phyloP scores from a whole-genome alignment of 2,113 vertebrate genomes.

The Corydoras maculifer region DNA sequence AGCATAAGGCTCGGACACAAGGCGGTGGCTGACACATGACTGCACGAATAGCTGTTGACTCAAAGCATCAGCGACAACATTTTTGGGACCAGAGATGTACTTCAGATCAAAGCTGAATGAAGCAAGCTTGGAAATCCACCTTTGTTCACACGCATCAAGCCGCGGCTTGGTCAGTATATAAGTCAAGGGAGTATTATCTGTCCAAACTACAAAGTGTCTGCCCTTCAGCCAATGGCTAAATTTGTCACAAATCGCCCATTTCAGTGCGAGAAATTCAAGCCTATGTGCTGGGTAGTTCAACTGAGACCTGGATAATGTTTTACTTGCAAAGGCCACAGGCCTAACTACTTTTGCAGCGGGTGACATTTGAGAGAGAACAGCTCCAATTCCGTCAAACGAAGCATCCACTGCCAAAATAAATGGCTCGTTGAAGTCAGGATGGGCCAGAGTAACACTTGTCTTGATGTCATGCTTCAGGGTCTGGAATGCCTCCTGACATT shows the following conservation, averaged over 20 bases:
- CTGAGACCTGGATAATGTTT: neutral
- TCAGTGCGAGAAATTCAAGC: conserved; percentile 17
- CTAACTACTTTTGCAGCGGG: neutral
- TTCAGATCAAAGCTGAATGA: neutral
- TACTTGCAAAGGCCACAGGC: neutral
- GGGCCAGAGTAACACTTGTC: neutral
- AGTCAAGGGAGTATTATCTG: conserved; percentile 11
- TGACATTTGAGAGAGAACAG: neutral
- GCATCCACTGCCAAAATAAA: neutral
- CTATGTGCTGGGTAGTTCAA: conserved; percentile 2
- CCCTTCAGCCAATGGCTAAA: conserved; percentile 32
- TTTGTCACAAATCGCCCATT: conserved; percentile 19
- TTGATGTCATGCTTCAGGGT: neutral
- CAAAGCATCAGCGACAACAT: neutral
- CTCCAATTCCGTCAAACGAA: conserved; percentile 3
- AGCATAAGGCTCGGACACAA: neutral
- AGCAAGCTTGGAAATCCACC: conserved; percentile 3
- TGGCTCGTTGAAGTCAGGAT: neutral
- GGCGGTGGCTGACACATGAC: neutral
- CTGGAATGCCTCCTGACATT: neutral
- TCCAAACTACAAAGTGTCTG: neutral
- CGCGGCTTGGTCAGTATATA: conserved; percentile 35
- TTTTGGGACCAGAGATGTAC: conserved; percentile 3
- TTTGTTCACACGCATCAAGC: neutral
- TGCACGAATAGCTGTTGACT: conserved; percentile 5